phyloP scores from a whole-genome alignment of 2,888 invertebrate genomes.

The Hylaea fasciaria region DNA sequence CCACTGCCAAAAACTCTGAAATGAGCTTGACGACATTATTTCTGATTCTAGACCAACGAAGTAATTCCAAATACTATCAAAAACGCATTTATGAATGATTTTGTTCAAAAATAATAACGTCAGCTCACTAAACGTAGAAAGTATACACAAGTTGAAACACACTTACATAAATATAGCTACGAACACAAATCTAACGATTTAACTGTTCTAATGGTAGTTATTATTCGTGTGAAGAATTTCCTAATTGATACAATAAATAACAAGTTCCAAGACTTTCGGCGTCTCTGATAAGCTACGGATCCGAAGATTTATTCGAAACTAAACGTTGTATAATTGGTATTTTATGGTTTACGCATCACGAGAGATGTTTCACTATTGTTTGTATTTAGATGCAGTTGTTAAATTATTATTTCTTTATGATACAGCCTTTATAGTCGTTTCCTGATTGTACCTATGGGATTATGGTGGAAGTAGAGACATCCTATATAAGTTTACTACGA shows the following conservation, averaged over 20 bases:
- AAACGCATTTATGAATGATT: no score
- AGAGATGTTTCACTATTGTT: constrained; percentile 56
- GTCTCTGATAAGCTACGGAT: constrained; percentile 70
- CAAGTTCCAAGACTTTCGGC: constrained; percentile 62
- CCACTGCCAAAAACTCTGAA: no score
- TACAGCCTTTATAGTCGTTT: constrained; percentile 22
- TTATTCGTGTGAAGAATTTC: constrained; percentile 71
- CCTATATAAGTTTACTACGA: no score
- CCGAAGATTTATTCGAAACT: constrained; percentile 70
- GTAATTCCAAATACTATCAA: no score
- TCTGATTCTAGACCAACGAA: no score
- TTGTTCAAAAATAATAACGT: no score
- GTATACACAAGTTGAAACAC: neutral
- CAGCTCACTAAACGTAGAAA: neutral
- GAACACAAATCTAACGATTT: constrained; percentile 30
- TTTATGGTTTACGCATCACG: constrained; percentile 59
- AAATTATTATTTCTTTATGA: constrained; percentile 41
- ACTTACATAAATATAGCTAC: constrained; percentile 10
- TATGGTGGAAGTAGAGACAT: neutral
- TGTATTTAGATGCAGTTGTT: constrained; percentile 58
- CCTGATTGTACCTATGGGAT: constrained; percentile 23
- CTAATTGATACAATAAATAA: constrained; percentile 80
- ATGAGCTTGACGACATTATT: no score
- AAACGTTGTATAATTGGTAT: constrained; percentile 70
- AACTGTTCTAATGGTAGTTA: constrained; percentile 52